A percentile compares a stretch with the other conserved stretches of the same genome.
Conservation (phyloP, 2,797 vertebrate species). For the Falco berigora region DNA sequence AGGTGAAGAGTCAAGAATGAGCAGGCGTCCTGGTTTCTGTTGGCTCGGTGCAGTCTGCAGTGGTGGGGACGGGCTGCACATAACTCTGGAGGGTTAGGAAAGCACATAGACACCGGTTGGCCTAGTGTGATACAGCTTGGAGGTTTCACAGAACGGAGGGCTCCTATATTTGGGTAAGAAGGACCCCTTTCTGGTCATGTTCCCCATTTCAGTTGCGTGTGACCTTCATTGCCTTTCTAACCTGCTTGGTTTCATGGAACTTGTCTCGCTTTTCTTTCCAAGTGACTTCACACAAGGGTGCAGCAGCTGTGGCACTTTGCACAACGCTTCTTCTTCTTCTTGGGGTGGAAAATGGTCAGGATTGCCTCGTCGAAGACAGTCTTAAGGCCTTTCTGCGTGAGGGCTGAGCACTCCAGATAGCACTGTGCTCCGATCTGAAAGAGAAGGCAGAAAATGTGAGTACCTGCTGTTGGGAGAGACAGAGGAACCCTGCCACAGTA, state of each 20-base stretch:
- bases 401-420: constrained; percentile 85
- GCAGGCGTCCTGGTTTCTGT: not conserved
- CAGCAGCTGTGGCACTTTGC: constrained; percentile 73
- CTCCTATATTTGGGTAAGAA: not conserved
- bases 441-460: not conserved
- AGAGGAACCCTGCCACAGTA: not conserved
- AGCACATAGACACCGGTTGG: constrained; percentile 14
- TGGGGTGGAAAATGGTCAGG: constrained; percentile 85
- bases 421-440: constrained; percentile 85
- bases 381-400: constrained; percentile 88
- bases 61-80: not conserved
- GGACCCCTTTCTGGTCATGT: constrained; percentile 36
- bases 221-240: not conserved
- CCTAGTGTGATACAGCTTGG: constrained; percentile 12
- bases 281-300: constrained; percentile 72
- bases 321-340: constrained; percentile 80
- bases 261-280: not conserved
- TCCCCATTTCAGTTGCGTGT: constrained; percentile 23
- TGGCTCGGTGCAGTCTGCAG: not conserved
- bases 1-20: not conserved
- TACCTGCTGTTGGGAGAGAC: not conserved
- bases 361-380: constrained; percentile 87
- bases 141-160: constrained; percentile 30
- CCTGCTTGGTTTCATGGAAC: not conserved
- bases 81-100: not conserved